These are phyloP conservation scores for Protonibea diacanthus DNA, from an alignment of 2,797 vertebrate species.

Conservation along the genomic window DNA sequence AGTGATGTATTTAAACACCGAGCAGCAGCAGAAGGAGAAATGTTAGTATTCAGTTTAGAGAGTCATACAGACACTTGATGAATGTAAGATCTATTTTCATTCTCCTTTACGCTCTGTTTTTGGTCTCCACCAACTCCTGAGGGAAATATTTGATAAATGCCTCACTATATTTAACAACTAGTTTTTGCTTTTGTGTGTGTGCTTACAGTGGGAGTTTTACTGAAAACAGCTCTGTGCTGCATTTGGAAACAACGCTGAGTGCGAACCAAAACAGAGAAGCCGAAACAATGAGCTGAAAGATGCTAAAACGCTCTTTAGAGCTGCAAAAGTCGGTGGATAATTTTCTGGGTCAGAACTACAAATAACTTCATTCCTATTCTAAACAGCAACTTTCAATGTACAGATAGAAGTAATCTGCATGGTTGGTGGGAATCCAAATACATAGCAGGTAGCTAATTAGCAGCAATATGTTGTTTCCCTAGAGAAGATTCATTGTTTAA, in stretches of 20 bases:
- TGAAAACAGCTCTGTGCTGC: conserved; percentile 26
- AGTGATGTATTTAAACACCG: conserved; percentile 12
- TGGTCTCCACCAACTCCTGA: conserved; percentile 5
- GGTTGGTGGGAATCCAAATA: conserved; percentile 28
- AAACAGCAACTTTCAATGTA: not conserved
- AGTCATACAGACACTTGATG: conserved; percentile 6
- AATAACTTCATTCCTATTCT: not conserved
- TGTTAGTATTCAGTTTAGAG: not conserved
- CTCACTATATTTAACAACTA: conserved; percentile 31
- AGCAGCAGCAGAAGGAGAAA: not conserved
- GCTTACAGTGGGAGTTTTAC: not conserved
- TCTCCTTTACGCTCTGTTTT: conserved; percentile 4
- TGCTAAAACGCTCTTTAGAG: conserved; percentile 5
- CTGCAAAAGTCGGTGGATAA: not conserved
- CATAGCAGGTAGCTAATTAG: conserved; percentile 38
- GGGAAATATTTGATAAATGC: conserved; percentile 33
- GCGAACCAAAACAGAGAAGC: conserved; percentile 5
- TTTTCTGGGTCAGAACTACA: not conserved
- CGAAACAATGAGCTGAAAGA: conserved; percentile 17
- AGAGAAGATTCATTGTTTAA: conserved; percentile 51
- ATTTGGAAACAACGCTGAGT: conserved; percentile 3
- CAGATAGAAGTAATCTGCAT: conserved; percentile 20
- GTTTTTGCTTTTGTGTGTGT: conserved; percentile 18
- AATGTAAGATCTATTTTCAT: not conserved
- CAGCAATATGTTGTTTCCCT: conserved; percentile 32